These are phyloP conservation scores for Quadriops clusia DNA, from an alignment of 2,888 invertebrate genomes.

Conservation along the genomic window DNA sequence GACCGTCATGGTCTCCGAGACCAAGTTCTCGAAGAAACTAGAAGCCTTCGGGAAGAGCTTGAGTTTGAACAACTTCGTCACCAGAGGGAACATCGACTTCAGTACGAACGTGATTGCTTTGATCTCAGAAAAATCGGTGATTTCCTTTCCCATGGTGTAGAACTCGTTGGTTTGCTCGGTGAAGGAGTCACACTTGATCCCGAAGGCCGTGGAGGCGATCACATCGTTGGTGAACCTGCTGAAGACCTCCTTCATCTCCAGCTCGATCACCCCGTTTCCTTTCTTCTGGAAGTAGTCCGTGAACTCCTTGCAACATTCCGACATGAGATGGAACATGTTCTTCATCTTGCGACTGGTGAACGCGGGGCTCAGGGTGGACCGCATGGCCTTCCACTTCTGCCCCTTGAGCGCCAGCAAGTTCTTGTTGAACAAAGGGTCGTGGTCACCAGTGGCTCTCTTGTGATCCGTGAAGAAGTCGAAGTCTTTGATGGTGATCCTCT, in stretches of 20 bases:
- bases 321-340: constrained; percentile 25
- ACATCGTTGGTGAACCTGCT: constrained; percentile 40
- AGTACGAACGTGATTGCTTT: no score
- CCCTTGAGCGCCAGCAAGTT: constrained; percentile 16
- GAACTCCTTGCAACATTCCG: constrained; percentile 17
- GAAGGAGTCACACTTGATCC: constrained; percentile 41
- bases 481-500: constrained; percentile 44
- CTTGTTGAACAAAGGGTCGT: constrained; percentile 40
- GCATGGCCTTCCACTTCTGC: constrained; percentile 28
- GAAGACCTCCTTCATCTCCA: constrained; percentile 38
- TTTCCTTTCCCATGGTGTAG: constrained; percentile 37
- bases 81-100: no score
- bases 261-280: neutral
- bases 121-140: no score
- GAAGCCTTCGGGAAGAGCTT: no score
- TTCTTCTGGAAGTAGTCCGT: constrained; percentile 8
- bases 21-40: constrained; percentile 15
- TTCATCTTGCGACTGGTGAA: constrained; percentile 28
- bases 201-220: constrained; percentile 40
- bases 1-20: constrained; percentile 12
- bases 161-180: constrained; percentile 40
- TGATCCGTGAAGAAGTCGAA: constrained; percentile 47
- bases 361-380: constrained; percentile 27
- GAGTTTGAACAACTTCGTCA: no score
- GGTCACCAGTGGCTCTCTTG: constrained; percentile 20